These are phyloP conservation scores for Philaethria dido DNA, from an alignment of 2,888 invertebrate genomes.

Conservation along the genomic window DNA sequence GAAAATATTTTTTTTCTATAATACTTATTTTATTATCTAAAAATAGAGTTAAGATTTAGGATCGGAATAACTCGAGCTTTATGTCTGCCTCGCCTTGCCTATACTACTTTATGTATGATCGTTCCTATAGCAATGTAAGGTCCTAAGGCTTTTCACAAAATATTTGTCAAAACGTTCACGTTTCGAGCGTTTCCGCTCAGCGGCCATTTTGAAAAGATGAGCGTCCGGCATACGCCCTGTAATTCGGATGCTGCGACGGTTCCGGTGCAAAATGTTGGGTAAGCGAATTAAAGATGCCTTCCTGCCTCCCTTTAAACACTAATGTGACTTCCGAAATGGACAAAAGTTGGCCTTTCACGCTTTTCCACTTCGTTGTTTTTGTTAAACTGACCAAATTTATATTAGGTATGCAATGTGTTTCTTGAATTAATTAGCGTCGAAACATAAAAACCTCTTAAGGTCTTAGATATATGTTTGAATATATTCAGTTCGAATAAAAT, in stretches of 20 bases:
- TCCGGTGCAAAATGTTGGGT: constrained; percentile 78
- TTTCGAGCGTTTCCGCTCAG: constrained; percentile 71
- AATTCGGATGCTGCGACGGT: constrained; percentile 68
- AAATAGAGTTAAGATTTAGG: neutral
- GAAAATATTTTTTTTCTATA: no score
- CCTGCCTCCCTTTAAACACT: constrained; percentile 50
- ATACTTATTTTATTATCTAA: neutral
- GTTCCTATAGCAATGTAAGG: constrained; percentile 47
- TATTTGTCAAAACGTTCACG: constrained; percentile 82
- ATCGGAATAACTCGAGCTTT: neutral
- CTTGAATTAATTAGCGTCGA: neutral
- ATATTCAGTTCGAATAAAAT: neutral
- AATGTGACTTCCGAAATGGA: constrained; percentile 38
- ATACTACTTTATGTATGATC: neutral
- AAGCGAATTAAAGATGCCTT: constrained; percentile 72
- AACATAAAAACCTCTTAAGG: neutral
- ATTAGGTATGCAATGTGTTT: neutral
- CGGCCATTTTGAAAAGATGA: constrained; percentile 80
- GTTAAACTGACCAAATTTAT: constrained; percentile 12
- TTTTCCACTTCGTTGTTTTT: constrained; percentile 8
- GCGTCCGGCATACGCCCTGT: constrained; percentile 62
- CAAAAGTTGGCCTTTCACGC: constrained; percentile 27
- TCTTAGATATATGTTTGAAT: neutral
- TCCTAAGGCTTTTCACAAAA: constrained; percentile 64
- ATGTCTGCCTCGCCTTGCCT: neutral